Evolutionary conservation across 2,113 vertebrate species (phyloP), one percentile per base, ranked within the genome.

Genomic region (Dasyornis broadbenti): DNA sequence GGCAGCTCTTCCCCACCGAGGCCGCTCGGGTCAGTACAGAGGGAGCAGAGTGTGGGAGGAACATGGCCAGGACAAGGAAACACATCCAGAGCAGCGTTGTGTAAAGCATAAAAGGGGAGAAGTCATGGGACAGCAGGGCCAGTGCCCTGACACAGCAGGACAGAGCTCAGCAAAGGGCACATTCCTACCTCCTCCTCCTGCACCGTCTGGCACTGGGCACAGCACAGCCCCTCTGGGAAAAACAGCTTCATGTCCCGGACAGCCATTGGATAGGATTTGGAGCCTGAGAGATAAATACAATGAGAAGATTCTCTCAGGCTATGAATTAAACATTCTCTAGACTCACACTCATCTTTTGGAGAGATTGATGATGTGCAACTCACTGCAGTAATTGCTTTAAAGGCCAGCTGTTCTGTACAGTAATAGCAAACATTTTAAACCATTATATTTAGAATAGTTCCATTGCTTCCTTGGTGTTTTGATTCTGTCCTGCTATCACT

Each of bases 191-290:
- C 86, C 24, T 98, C 94, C 42, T 95, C 92, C 89, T 96, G 96
- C 94, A 95, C 85, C 4, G 84, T 56, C 80, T 73, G 92, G 52
- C 78, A 93, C 37, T 95, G 72, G 6, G 95, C 53, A 39, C 93
- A 97, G 89, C 97, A 97, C 42, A 98, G 86, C 27, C 97, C 98
- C 76, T 98, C 97, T 71, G 98, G 97, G 90, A 98, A 98, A 93
- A 98, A 89, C 85, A 92, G 72, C 86, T 96, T 98, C 80, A 97
- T 83, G 82, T 98, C 98, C 91, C 40, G 60, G 35, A 97, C 86
- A 68, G 98, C 97, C 82, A 79, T 70, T 31, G 90, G 65, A 82
- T 98, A 97, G 70, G 97, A 98, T 56, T 39, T 35, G 35, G 98
- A 98, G 92, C 96, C 98, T 98, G 78, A 70, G 61, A 92, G 70